phyloP scores from a whole-genome alignment of 53 echinoderm and acorn worm genomes.

The Paelopatides confundens region DNA sequence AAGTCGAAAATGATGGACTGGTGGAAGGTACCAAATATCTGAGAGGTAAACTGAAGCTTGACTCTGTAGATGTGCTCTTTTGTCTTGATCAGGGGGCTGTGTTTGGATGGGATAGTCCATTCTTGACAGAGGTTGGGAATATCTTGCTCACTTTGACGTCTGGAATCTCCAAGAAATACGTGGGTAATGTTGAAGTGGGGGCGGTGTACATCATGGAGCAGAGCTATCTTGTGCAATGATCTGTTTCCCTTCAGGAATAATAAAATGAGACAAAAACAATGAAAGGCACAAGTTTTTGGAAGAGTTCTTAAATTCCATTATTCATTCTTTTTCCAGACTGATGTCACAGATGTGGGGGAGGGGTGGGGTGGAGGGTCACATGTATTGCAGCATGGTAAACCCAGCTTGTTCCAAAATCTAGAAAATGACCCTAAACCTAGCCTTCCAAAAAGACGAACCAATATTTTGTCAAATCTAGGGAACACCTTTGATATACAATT shows the following conservation, averaged over 20 bases:
- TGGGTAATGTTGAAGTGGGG: constrained; percentile 94
- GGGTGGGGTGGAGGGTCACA: too few relatives aligned
- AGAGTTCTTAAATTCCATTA: too few relatives aligned
- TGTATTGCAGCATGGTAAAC: too few relatives aligned
- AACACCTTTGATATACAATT: too few relatives aligned
- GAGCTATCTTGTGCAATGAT: constrained; percentile 80
- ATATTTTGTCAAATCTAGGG: too few relatives aligned
- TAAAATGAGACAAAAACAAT: too few relatives aligned
- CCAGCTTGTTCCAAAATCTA: too few relatives aligned
- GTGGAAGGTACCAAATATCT: constrained; percentile 99
- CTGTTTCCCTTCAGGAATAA: constrained; percentile 63
- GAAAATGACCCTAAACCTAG: too few relatives aligned
- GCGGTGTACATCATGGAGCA: constrained; percentile 93
- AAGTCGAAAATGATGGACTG: constrained; percentile 98
- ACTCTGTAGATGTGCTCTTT: constrained; percentile 94
- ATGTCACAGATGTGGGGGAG: too few relatives aligned
- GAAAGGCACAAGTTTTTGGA: too few relatives aligned
- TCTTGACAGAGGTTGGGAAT: constrained; percentile 90
- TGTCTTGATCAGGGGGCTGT: constrained; percentile 59
- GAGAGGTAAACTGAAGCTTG: constrained; percentile 96
- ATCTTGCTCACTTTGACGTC: constrained; percentile 81
- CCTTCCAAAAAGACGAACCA: too few relatives aligned
- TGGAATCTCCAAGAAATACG: constrained; percentile 78
- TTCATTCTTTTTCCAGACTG: too few relatives aligned
- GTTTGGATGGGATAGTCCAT: constrained; percentile 76